phyloP scores from a whole-genome alignment of 2,113 vertebrate genomes.

The Calypte anna region DNA sequence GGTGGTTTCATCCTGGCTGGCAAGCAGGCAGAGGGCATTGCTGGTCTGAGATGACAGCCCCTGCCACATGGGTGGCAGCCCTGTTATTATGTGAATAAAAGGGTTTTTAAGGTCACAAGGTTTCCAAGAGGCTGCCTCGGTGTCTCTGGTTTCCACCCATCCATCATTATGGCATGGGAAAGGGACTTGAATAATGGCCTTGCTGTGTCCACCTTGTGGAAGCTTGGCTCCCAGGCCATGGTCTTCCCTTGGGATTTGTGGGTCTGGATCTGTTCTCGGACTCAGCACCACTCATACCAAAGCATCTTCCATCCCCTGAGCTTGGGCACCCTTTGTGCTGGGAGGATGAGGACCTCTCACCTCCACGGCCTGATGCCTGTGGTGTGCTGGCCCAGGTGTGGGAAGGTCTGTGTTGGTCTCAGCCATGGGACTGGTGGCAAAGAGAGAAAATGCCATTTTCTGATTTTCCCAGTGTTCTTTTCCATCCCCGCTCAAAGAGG shows the following conservation, averaged over 20 bases:
- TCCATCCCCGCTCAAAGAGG: neutral
- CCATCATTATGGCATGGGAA: neutral
- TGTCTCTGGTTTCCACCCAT: neutral
- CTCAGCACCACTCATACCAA: neutral
- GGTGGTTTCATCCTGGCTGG: neutral
- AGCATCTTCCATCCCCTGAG: fast-evolving
- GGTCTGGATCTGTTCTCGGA: neutral
- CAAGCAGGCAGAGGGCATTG: neutral
- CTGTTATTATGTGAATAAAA: slow-evolving; percentile 75
- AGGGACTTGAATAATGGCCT: neutral
- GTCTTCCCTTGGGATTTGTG: neutral
- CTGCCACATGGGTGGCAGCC: slow-evolving; percentile 55
- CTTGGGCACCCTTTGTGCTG: neutral
- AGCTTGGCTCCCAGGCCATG: neutral
- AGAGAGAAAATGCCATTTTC: neutral
- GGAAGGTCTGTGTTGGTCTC: neutral
- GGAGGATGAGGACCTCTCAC: neutral
- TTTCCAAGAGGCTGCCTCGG: neutral
- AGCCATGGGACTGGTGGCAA: neutral
- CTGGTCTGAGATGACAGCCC: slow-evolving; percentile 58
- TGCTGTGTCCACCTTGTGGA: neutral
- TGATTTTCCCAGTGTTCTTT: neutral
- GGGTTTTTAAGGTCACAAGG: slow-evolving; percentile 72
- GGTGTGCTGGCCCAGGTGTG: neutral
- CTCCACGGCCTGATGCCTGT: neutral